These are phyloP conservation scores for Hippocampus zosterae DNA, from an alignment of 2,113 vertebrate genomes.

Conservation along the genomic window DNA sequence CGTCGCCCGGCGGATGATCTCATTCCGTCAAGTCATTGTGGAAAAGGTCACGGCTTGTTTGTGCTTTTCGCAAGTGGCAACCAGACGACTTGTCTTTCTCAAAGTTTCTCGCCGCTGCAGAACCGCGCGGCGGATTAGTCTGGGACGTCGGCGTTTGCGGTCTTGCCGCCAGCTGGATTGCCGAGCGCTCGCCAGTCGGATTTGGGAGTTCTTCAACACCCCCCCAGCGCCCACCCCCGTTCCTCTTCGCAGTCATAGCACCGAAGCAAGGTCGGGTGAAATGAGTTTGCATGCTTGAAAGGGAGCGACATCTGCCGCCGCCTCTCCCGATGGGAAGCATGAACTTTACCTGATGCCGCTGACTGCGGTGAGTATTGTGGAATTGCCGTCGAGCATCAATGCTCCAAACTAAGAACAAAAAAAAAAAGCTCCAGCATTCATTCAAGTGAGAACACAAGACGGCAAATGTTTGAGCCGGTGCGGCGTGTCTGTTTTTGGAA, in stretches of 20 bases:
- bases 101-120: conserved; percentile 64
- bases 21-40: conserved; percentile 63
- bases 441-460: neutral
- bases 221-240: no score
- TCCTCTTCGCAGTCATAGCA: conserved; percentile 21
- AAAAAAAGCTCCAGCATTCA: neutral
- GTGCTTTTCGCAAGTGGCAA: conserved; percentile 46
- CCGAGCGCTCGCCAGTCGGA: conserved; percentile 9
- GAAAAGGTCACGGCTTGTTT: conserved; percentile 52
- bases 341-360: conserved; percentile 61
- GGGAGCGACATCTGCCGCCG: conserved; percentile 22
- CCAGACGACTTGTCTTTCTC: conserved; percentile 27
- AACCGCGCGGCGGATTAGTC: conserved; percentile 42
- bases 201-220: conserved; percentile 5
- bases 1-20: conserved; percentile 59
- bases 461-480: conserved; percentile 4
- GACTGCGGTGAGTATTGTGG: conserved; percentile 64
- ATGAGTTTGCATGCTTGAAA: conserved; percentile 47
- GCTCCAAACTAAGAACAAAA: neutral
- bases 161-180: conserved; percentile 18
- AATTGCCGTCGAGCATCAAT: neutral
- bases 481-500: conserved; percentile 10
- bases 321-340: conserved; percentile 56
- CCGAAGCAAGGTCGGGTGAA: conserved; percentile 34
- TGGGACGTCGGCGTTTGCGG: conserved; percentile 28